Evolutionary conservation across 2,797 vertebrate species (phyloP).

Genomic region (Acridotheres tristis): DNA sequence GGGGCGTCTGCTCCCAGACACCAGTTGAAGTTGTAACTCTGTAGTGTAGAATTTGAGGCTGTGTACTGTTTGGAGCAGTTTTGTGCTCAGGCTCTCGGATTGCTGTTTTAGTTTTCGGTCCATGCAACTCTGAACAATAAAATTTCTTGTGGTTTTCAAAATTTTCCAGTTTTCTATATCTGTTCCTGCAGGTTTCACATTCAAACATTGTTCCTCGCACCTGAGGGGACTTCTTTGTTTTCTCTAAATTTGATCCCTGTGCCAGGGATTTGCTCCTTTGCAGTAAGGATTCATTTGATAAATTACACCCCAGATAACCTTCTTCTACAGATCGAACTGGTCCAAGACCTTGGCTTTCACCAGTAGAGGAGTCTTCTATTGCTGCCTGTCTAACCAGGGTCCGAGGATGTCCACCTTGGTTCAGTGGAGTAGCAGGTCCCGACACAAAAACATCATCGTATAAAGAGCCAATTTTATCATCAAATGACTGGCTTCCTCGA

Average conservation of each 20-base stretch:
- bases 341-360: slow-evolving; percentile 83
- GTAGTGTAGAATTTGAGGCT: slow-evolving; percentile 82
- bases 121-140: slow-evolving; percentile 97
- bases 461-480: slow-evolving; percentile 91
- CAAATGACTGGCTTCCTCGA: slow-evolving; percentile 95
- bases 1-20: slow-evolving; percentile 87
- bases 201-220: slow-evolving; percentile 97
- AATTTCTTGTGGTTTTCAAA: slow-evolving; percentile 99
- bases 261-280: slow-evolving; percentile 86
- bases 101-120: slow-evolving; percentile 91
- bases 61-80: slow-evolving; percentile 72
- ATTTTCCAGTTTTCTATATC: slow-evolving; percentile 96
- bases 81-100: slow-evolving; percentile 86
- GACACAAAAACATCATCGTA: slow-evolving; percentile 95
- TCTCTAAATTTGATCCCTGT: slow-evolving; percentile 81
- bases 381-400: slow-evolving; percentile 93
- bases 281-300: slow-evolving; percentile 76
- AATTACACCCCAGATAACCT: slow-evolving; percentile 77
- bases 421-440: slow-evolving; percentile 84
- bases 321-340: slow-evolving; percentile 88
- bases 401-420: slow-evolving; percentile 86
- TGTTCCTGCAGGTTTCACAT: slow-evolving; percentile 97
- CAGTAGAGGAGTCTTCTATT: slow-evolving; percentile 90
- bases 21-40: slow-evolving; percentile 80
- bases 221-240: slow-evolving; percentile 88